Percentiles rank a stretch among this genome's conserved stretches.
These are phyloP conservation scores for Labeo catla DNA, from an alignment of 2,113 vertebrate species.

Conservation along the genomic window DNA sequence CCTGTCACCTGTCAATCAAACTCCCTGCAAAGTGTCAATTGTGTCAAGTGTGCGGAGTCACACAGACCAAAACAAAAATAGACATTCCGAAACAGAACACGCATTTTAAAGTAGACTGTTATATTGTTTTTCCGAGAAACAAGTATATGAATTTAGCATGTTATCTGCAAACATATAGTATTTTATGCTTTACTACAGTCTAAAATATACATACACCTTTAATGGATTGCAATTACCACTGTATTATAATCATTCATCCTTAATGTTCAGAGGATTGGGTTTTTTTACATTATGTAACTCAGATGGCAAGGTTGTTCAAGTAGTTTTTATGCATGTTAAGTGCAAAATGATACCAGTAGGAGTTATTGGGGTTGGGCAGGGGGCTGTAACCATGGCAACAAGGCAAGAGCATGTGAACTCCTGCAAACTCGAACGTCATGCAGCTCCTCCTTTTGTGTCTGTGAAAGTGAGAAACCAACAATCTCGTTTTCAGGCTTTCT, in stretches of 20 bases:
- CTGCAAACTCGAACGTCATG: conserved; percentile 28
- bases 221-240: neutral
- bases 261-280: neutral
- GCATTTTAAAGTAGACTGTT: neutral
- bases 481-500: neutral
- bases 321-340: neutral
- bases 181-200: too few relatives aligned
- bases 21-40: too few relatives aligned
- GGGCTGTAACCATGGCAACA: conserved; percentile 56
- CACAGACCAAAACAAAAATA: neutral
- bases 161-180: too few relatives aligned
- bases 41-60: neutral
- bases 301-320: neutral
- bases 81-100: neutral
- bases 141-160: too few relatives aligned
- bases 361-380: conserved; percentile 17
- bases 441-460: conserved; percentile 21
- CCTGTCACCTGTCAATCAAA: too few relatives aligned
- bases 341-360: neutral
- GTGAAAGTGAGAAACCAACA: conserved; percentile 27
- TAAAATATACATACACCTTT: neutral
- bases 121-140: too few relatives aligned
- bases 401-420: conserved; percentile 19
- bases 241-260: neutral
- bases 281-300: neutral